A percentile compares a stretch with the other conserved stretches of the same genome.
Conservation (phyloP, 2,888 invertebrate species). For the Scaptomyza caliginosa region DNA sequence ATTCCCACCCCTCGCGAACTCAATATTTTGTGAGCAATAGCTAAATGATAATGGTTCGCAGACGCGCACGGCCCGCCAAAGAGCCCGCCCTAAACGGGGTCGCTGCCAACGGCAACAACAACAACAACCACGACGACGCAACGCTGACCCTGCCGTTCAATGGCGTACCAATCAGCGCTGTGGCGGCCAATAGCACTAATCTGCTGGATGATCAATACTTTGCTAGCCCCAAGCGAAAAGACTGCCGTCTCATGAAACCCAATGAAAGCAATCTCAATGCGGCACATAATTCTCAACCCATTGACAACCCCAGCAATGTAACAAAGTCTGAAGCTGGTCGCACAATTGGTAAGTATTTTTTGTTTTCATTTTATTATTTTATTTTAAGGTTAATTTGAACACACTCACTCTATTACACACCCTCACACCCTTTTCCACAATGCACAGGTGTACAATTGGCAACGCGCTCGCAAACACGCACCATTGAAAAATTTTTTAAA, state of each 20-base stretch:
- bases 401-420: conserved; percentile 7
- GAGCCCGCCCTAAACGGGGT: conserved; percentile 46
- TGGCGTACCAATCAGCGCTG: conserved; percentile 41
- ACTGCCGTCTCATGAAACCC: conserved; percentile 82
- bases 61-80: conserved; percentile 71
- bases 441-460: conserved; percentile 77
- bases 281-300: conserved; percentile 15
- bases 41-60: conserved; percentile 80
- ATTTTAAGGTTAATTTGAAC: conserved; percentile 45
- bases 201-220: conserved; percentile 83
- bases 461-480: conserved; percentile 82
- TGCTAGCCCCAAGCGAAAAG: conserved; percentile 84
- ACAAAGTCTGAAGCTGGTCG: conserved; percentile 63
- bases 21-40: conserved; percentile 12
- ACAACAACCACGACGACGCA: conserved; percentile 1
- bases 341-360: conserved; percentile 69
- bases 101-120: conserved; percentile 10
- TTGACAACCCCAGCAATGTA: conserved; percentile 27
- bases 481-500: conserved; percentile 82
- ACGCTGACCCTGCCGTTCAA: conserved; percentile 38
- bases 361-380: background rate
- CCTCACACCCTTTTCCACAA: background rate
- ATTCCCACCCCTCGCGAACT: conserved; percentile 30
- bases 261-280: conserved; percentile 59
- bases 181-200: conserved; percentile 44